A percentile compares a stretch with the other conserved stretches of the same genome.
Evolutionary conservation across 2,888 invertebrate species (phyloP).

Genomic region (Caenorhabditis zanzibari): DNA sequence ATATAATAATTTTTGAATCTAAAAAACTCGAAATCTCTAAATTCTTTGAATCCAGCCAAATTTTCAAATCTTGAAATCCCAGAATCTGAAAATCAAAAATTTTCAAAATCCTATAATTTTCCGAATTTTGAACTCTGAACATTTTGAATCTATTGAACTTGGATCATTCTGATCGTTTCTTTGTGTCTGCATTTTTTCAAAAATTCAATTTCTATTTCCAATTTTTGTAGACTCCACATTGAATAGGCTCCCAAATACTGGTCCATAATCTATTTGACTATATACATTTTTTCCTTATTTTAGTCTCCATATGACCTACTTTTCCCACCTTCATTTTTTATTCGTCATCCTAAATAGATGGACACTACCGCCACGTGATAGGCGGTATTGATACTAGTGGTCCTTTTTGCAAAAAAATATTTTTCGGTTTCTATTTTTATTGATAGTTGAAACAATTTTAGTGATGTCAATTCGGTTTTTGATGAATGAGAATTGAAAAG

Average conservation of each 20-base stretch:
- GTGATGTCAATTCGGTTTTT: no score
- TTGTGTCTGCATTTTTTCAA: neutral
- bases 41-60: no score
- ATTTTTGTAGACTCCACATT: neutral
- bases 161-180: neutral
- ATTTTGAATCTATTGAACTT: neutral
- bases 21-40: no score
- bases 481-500: no score
- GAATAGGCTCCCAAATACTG: neutral
- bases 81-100: neutral
- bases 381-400: neutral
- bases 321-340: conserved; percentile 37
- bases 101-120: neutral
- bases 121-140: no score
- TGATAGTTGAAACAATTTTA: no score
- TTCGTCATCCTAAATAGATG: conserved; percentile 17
- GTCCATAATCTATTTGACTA: neutral
- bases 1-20: no score
- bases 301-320: neutral
- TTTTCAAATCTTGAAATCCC: neutral
- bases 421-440: neutral
- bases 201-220: neutral
- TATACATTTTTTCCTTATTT: neutral
- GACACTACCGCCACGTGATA: neutral
- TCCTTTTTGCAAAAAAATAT: neutral